Base-by-base conservation (phyloP, 1,140 invertebrate species). In the Nasonia longicornis region DNA sequence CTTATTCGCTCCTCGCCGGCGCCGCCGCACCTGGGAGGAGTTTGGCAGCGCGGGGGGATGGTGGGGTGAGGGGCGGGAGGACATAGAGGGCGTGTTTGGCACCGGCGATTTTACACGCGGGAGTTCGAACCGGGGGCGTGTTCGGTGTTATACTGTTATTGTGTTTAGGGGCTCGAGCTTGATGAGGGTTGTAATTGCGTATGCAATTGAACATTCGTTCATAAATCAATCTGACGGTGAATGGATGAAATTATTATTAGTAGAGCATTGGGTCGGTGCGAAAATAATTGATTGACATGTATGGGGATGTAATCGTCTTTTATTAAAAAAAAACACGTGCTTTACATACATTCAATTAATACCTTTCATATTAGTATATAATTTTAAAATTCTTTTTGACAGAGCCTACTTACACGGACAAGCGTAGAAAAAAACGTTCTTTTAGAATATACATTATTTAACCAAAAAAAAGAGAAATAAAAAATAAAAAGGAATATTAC, bases 271-370 rank as follows among this genome's bases (percentile, higher is more conserved):
- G 38, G 38, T 42, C 7, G 1, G 38, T 42, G 38, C 0, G 2
- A 8, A 42, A n/a, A n/a, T 58, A n/a, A 58, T 20, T 1, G 6
- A n/a, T n/a, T n/a, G 14, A n/a, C 20, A n/a, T n/a, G 8, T 31
- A 14, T 58, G 48, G 72, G 38, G 70, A 80, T 74, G 70, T 67
- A 67, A 76, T 81, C 64, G 66, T 81, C 75, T 81, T 81, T 81
- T 81, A 81, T 81, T 81, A 16, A 70, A 81, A 76, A 80, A 79
- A 26, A 26, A 80, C 72, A 75, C 52, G 72, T 76, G 66, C 31
- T 81, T 81, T 70, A 75, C 73, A 71, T 76, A 70, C 72, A 81
- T 76, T 67, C 63, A 73, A 73, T 80, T 75, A 80, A 74, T 80
- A 80, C 58, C 72, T 73, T 75, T 69, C 38, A 35, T 63, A 31